Percentiles rank a stretch among this genome's conserved stretches.
Conservation (phyloP, 2,113 vertebrate species). For the Ochotona princeps region DNA sequence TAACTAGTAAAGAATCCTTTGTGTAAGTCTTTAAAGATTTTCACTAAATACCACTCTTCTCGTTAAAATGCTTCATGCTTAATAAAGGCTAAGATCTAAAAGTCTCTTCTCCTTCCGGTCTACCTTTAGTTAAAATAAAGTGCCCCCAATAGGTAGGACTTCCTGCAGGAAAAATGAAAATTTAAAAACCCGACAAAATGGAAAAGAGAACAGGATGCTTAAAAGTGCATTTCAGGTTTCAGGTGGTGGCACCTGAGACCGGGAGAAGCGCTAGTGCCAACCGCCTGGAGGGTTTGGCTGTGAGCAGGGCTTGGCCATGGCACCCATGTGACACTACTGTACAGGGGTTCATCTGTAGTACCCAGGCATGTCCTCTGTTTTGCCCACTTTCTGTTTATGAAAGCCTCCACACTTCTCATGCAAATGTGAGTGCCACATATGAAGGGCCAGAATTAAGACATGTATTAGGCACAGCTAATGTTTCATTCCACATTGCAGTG, state of each 20-base stretch:
- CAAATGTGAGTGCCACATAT: constrained; percentile 42
- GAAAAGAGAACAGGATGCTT: constrained; percentile 71
- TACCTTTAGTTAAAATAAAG: neutral
- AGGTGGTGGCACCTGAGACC: constrained; percentile 78
- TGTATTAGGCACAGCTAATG: constrained; percentile 44
- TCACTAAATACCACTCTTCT: neutral
- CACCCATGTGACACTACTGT: neutral
- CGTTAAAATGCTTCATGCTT: neutral
- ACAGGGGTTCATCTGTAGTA: constrained; percentile 37
- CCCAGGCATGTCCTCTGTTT: constrained; percentile 48
- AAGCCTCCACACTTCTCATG: neutral
- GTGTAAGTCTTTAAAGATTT: neutral
- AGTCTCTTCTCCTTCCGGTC: neutral
- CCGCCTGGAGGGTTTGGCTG: constrained; percentile 74
- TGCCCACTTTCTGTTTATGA: constrained; percentile 31
- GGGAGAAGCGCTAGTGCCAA: constrained; percentile 74
- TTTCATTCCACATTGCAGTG: constrained; percentile 60
- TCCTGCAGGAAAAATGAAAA: neutral
- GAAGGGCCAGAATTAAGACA: neutral
- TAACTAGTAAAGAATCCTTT: neutral
- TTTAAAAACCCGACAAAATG: neutral
- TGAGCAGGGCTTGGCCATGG: neutral
- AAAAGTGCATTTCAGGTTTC: constrained; percentile 68
- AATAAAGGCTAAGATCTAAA: neutral
- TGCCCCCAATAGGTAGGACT: neutral